Evolutionary conservation across 1,140 invertebrate genomes (phyloP), one percentile per base, ranked within the genome.

Genomic region (Cecropterus lyciades): DNA sequence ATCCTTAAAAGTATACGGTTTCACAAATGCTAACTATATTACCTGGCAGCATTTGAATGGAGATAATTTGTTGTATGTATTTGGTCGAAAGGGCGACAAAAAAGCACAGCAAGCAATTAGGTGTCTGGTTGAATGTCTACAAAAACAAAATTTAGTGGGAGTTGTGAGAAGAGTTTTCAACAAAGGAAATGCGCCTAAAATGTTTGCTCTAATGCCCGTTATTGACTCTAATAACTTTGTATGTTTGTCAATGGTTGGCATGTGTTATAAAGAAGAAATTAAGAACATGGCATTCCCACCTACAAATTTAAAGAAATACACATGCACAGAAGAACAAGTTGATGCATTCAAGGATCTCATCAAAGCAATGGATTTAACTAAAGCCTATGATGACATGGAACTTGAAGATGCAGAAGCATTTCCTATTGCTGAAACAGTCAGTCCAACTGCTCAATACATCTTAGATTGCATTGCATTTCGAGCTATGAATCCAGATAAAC

Each of bases 181-280:
- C 55, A 91, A 86, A 69, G 87, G 86, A 17, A 85, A 80, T 81
- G 86, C 83, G 33, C 88, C 89, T 7, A 87, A 84, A 73, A 92
- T 93, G 91, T 86, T 75, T 80, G 91, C 72, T 27, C 71, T 93
- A 4, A 86, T 92, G 72, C 92, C 92, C 60, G 80, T 92, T 1
- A 84, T 92, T 62, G 89, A 93, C 68, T 68, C 70, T 20, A 72
- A 84, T 42, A 79, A 85, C 46, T 85, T 72, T 70, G 64, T 89
- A 11, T 92, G 87, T 63, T 71, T 93, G 5, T 92, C 91, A 24
- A 85, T 92, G 84, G 64, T 78, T 59, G 77, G 59, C 24, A 70
- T 93, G 24, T 86, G 85, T 70, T 93, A 70, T 53, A 92, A 91
- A 73, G 91, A 93, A 65, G 85, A 92, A 62, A 89, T 92, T 46